A percentile compares a stretch with the other conserved stretches of the same genome.
Evolutionary conservation across 1,140 invertebrate genomes (phyloP).

Genomic region (Rhagoletis pomonella): DNA sequence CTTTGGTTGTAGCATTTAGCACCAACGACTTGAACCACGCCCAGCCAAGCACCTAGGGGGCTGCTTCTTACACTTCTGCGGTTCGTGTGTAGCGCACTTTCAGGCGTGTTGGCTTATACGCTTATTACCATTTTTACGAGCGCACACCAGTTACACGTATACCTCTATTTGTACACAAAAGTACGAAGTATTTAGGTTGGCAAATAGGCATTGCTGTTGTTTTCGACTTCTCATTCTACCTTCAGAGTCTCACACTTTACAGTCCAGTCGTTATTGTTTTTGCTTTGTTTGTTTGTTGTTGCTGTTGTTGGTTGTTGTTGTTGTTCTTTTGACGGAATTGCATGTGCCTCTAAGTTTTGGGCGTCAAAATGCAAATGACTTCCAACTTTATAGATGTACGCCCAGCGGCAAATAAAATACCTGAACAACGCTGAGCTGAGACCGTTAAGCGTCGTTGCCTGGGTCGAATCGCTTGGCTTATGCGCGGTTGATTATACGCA

Average conservation of each 20-base stretch:
- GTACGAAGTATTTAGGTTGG: neutral
- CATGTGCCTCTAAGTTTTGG: conserved; percentile 4
- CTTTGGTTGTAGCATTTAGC: neutral
- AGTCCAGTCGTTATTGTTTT: neutral
- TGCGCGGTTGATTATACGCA: neutral
- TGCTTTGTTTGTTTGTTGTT: neutral
- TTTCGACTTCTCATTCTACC: neutral
- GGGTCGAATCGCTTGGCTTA: neutral
- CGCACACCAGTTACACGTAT: neutral
- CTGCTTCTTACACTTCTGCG: neutral
- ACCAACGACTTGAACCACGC: neutral
- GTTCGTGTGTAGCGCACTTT: neutral
- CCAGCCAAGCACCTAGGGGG: neutral
- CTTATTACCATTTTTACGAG: conserved; percentile 26
- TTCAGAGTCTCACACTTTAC: neutral
- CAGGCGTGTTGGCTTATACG: neutral
- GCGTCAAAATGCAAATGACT: conserved; percentile 42
- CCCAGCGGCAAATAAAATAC: neutral
- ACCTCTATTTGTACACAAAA: neutral
- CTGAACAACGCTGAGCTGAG: neutral
- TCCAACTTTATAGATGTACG: neutral
- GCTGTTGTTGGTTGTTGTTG: neutral
- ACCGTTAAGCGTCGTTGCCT: neutral
- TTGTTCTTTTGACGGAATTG: neutral
- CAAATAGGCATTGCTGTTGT: neutral